Conservation (phyloP, 2,113 vertebrate species). For the Sardina pilchardus region DNA sequence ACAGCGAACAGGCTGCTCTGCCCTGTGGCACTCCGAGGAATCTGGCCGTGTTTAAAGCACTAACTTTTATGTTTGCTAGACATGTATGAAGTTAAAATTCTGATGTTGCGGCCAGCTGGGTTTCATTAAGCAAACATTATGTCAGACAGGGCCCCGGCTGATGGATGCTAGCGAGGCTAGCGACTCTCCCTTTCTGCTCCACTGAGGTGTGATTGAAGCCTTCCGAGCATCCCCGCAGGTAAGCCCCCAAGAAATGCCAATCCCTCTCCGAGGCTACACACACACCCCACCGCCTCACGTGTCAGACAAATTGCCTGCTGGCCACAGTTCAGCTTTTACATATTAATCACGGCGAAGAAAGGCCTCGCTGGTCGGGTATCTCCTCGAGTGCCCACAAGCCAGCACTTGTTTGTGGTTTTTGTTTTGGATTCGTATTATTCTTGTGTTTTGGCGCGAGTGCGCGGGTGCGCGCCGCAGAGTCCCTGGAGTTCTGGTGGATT, state of each 20-base stretch:
- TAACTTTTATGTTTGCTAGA: constrained; percentile 65
- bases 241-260: not conserved
- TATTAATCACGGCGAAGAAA: not conserved
- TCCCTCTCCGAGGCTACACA: not conserved
- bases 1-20: constrained; percentile 62
- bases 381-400: not conserved
- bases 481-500: not conserved
- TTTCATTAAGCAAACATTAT: constrained; percentile 67
- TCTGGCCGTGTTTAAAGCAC: constrained; percentile 71
- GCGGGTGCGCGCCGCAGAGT: not conserved
- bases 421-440: not conserved
- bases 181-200: constrained; percentile 41
- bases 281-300: not conserved
- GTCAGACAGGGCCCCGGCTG: constrained; percentile 65
- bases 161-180: constrained; percentile 56
- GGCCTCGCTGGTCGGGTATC: not conserved
- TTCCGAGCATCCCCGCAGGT: not conserved
- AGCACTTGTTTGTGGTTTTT: constrained; percentile 13
- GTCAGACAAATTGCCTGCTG: not conserved
- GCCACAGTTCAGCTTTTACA: not conserved
- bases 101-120: constrained; percentile 65
- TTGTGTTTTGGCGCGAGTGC: not conserved
- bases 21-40: constrained; percentile 56
- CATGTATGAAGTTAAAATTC: constrained; percentile 62
- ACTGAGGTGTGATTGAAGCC: constrained; percentile 27